These are phyloP conservation scores for Mellivora capensis DNA, from an alignment of 2,113 vertebrate genomes.

Conservation along the genomic window DNA sequence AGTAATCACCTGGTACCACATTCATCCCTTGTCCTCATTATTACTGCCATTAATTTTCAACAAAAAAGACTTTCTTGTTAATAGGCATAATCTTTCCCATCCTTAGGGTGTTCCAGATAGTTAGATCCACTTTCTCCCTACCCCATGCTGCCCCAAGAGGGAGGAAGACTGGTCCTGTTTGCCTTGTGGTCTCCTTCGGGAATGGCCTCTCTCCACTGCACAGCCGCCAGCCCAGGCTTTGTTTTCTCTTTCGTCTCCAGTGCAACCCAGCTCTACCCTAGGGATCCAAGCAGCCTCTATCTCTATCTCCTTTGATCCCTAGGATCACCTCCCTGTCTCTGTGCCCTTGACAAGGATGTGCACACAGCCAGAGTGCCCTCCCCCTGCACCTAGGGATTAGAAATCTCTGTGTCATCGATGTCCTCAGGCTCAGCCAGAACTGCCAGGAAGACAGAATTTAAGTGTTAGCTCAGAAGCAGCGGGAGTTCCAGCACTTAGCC, in stretches of 20 bases:
- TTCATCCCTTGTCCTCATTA: not conserved
- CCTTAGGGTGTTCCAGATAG: not conserved
- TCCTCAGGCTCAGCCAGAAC: not conserved
- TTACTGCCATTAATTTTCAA: not conserved
- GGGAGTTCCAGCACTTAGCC: not conserved
- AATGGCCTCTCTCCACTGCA: not conserved
- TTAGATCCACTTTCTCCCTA: not conserved
- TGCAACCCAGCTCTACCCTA: accelerated
- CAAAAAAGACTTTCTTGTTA: not conserved
- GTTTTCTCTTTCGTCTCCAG: not conserved
- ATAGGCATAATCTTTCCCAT: not conserved
- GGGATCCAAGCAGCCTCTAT: not conserved
- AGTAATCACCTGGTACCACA: not conserved
- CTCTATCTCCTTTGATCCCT: not conserved
- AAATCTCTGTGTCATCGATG: not conserved
- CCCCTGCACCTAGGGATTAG: not conserved
- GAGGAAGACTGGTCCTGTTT: not conserved
- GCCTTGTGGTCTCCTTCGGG: not conserved
- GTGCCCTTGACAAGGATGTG: not conserved
- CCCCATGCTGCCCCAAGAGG: accelerated
- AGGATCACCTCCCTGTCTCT: not conserved
- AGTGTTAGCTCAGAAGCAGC: not conserved
- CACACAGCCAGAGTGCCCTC: not conserved
- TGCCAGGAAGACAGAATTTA: not conserved
- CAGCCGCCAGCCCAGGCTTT: not conserved